Evolutionary conservation across 2,888 invertebrate genomes (phyloP), one percentile per base, ranked within the genome.

Genomic region (Epinotia brunnichana): DNA sequence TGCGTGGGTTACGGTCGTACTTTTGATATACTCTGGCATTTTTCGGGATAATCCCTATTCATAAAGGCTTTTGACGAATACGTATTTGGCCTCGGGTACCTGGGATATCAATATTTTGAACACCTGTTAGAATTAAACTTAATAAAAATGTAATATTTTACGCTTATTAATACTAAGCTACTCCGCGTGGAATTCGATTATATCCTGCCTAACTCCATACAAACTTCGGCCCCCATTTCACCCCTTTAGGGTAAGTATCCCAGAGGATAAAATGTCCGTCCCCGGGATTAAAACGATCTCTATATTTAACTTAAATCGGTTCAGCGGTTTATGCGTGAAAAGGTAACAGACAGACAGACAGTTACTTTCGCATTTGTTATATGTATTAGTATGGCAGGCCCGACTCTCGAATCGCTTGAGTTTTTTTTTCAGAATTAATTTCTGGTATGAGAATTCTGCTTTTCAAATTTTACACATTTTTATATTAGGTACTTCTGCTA

Each of bases 1-100:
- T 56, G 41, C 66, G 66, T 66, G 66, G 66, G 64, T 48, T 48
- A 44, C n/a, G n/a, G 11, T 9, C 13, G 24, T 29, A 29, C 57
- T 29, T 57, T 57, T 21, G 15, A 61, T 15, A 24, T 41, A n/a
- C 54, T 56, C 21, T 4, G 39, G 21, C 39, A n/a, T 56, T 66
- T 56, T 66, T 21, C 17, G 64, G 29, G 53, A 21, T 64, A 64
- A 54, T 66, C 54, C 35, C 17, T 41, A 66, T 66, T 66, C 19
- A 64, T 35, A 29, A 35, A 62, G 35, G 53, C 11, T 13, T 4
- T 35, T 24, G 24, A n/a, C 51, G 2, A n/a, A n/a, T 24, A 13
- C 0, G 21, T 15, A 53, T 64, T 64, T 54, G 3, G 19, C 10
- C 4, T n/a, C 7, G 64, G 19, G 44, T 29, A 2, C 11, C 7